Base-by-base conservation (phyloP, 2,113 vertebrate genomes). In the Onychostruthus taczanowskii region DNA sequence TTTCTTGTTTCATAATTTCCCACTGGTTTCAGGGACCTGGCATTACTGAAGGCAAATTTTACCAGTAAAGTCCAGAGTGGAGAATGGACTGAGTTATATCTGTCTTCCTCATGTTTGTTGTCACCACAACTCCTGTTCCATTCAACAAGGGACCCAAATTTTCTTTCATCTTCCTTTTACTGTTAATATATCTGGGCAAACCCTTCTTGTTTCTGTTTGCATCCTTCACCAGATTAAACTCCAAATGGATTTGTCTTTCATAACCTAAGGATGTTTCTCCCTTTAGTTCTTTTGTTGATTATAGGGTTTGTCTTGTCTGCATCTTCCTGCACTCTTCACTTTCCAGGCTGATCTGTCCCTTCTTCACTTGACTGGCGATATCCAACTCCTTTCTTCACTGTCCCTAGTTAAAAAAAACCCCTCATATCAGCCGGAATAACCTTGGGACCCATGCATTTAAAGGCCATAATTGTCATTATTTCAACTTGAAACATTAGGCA, bases 281-380 rank as follows among this genome's bases (percentile, higher is more conserved):
- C 9, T 74, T 61, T 66, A 55, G 3, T 30, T 61, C 2, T 59
- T 50, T 56, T 37, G 17, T 52, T 58, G 37, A 27, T 76, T 67
- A 27, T 23, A 43, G n/a, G 2, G 15, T 14, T 6, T 76, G 13
- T 47, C 9, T 67, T 56, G 2, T 67, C 18, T 27, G 16, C 13
- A 76, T 67, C 3, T 4, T 16, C 37, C 7, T 9, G 4, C 9
- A 24, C 1, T 26, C 28, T 64, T 53, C 0, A 0, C 18, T 79
- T 84, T 79, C 11, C 18, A 67, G 5, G 4, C 9, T 37, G 26
- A 27, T 5, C 11, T 26, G 56, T 2, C 5, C 16, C 16, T 76
- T 90, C 21, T 15, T 80, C 26, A 18, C 20, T 84, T 76, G 39
- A 10, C 0, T 53, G 11, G 1, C 2, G 5, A 5, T 44, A 44